phyloP scores from a whole-genome alignment of 2,797 vertebrate species.

The Muraenolepis orangiensis region DNA sequence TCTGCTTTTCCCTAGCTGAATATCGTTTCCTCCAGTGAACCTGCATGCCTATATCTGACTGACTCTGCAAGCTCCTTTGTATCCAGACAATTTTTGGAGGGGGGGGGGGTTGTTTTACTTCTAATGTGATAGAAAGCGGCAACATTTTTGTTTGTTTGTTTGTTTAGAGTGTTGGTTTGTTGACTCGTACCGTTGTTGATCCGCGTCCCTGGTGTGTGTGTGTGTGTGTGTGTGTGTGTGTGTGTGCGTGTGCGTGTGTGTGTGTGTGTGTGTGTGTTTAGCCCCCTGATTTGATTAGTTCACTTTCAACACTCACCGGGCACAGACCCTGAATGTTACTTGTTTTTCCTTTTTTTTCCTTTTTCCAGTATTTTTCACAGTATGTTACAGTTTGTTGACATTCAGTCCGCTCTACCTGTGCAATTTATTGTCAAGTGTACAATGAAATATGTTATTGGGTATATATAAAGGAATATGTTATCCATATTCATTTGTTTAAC shows the following conservation, averaged over 20 bases:
- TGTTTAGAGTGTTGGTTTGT: conserved; percentile 32
- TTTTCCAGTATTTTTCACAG: conserved; percentile 67
- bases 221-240: background rate
- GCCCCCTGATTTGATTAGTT: conserved; percentile 48
- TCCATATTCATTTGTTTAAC: conserved; percentile 52
- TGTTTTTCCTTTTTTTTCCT: conserved; percentile 65
- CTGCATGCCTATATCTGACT: conserved; percentile 73
- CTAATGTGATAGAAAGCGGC: conserved; percentile 34
- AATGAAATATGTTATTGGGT: conserved; percentile 54
- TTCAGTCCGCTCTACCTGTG: conserved; percentile 52
- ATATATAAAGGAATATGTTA: conserved; percentile 54
- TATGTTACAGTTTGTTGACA: conserved; percentile 56
- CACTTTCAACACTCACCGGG: conserved; percentile 61
- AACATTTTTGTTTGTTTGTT: conserved; percentile 18
- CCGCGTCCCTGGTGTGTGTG: conserved; percentile 34
- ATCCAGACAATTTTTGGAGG: background rate
- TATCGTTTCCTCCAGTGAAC: conserved; percentile 60
- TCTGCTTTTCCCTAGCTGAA: conserved; percentile 45
- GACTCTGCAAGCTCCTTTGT: conserved; percentile 60
- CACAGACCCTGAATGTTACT: conserved; percentile 71
- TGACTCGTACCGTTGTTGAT: conserved; percentile 40
- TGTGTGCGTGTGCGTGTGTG: background rate
- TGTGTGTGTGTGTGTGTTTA: conserved; percentile 20
- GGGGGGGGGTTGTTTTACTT: conserved; percentile 65
- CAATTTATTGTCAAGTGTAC: conserved; percentile 47